Evolutionary conservation across 2,888 invertebrate genomes (phyloP).

Genomic region (Sphaerophoria taeniata): DNA sequence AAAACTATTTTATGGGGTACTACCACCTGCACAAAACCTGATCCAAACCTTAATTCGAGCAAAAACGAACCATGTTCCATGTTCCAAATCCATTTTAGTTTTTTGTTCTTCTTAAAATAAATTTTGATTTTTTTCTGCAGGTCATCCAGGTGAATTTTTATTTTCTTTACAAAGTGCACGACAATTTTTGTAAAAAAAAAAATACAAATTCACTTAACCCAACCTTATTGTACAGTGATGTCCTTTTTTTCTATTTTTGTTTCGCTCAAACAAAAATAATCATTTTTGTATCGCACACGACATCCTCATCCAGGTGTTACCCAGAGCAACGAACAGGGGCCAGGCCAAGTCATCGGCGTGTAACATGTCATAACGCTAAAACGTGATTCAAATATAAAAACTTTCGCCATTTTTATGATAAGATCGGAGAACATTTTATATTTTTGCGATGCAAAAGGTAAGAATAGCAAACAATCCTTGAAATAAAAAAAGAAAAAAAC

Average conservation of each 20-base stretch:
- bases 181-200: constrained; percentile 32
- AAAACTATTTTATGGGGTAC: too few relatives aligned
- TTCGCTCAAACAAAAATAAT: constrained; percentile 14
- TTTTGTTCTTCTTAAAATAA: constrained; percentile 41
- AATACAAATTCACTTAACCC: constrained; percentile 66
- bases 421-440: constrained; percentile 25
- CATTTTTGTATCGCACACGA: constrained; percentile 58
- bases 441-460: background rate
- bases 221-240: constrained; percentile 34
- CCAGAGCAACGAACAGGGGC: constrained; percentile 36
- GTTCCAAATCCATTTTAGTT: background rate
- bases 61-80: too few relatives aligned
- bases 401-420: constrained; percentile 47
- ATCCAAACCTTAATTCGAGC: too few relatives aligned
- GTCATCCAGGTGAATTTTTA: constrained; percentile 5
- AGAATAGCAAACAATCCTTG: background rate
- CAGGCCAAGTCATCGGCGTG: constrained; percentile 28
- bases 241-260: constrained; percentile 30
- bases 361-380: constrained; percentile 74
- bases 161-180: constrained; percentile 44
- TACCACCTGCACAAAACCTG: too few relatives aligned
- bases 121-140: constrained; percentile 18
- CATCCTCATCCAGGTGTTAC: constrained; percentile 65
- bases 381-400: constrained; percentile 71
- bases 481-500: constrained; percentile 17